A percentile compares a stretch with the other conserved stretches of the same genome.
phyloP scores from a whole-genome alignment of 2,888 invertebrate genomes.

The Diadegma fenestrale region DNA sequence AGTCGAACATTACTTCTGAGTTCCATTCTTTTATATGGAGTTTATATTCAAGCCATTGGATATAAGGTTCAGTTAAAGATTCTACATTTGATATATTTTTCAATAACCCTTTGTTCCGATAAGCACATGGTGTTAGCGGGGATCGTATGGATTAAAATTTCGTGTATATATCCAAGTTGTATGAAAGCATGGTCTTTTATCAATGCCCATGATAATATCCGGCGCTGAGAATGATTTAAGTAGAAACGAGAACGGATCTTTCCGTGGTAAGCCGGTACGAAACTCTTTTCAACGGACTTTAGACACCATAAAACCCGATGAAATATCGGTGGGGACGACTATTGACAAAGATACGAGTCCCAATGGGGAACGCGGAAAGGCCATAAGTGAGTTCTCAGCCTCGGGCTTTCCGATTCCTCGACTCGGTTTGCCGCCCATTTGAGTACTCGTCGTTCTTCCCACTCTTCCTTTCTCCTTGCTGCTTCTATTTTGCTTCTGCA shows the following conservation, averaged over 20 bases:
- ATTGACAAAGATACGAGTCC: slow-evolving; percentile 82
- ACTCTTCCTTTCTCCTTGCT: slow-evolving; percentile 67
- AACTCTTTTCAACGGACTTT: slow-evolving; percentile 73
- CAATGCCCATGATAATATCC: slow-evolving; percentile 38
- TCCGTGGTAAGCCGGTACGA: slow-evolving; percentile 29
- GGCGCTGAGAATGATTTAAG: slow-evolving; percentile 48
- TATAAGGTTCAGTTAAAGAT: not conserved
- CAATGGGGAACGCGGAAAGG: slow-evolving; percentile 77
- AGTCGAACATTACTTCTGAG: slow-evolving; percentile 53
- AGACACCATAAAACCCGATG: slow-evolving; percentile 81
- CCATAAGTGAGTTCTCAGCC: slow-evolving; percentile 80
- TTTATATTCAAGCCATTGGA: not conserved
- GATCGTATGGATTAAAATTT: slow-evolving; percentile 34
- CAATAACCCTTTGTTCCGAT: slow-evolving; percentile 7
- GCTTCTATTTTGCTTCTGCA: slow-evolving; percentile 60
- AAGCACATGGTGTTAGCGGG: not conserved
- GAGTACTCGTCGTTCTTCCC: slow-evolving; percentile 66
- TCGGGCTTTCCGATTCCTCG: slow-evolving; percentile 73
- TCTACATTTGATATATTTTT: slow-evolving; percentile 1
- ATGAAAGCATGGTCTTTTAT: slow-evolving; percentile 1
- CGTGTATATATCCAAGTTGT: not conserved
- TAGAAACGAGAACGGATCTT: slow-evolving; percentile 21
- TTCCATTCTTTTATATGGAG: not conserved
- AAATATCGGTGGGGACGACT: slow-evolving; percentile 79
- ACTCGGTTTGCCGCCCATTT: slow-evolving; percentile 66